phyloP scores from a whole-genome alignment of 64 coral and sea anemone genomes.

The Actinia equina region DNA sequence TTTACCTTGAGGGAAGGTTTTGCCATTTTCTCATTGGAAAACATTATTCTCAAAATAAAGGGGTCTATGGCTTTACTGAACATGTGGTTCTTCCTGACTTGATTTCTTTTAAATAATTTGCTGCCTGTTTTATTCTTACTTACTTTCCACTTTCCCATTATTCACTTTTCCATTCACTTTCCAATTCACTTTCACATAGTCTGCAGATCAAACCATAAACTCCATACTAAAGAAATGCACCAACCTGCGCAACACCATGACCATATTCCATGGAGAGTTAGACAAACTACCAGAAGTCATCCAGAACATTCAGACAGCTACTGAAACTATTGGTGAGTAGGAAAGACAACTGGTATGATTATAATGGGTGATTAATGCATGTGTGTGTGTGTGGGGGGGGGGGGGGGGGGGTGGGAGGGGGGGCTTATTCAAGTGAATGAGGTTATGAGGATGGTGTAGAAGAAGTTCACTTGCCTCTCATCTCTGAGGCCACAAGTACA shows the following conservation, averaged over 20 bases:
- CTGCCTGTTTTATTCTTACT: neutral
- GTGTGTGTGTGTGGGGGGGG: no score
- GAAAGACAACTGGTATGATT: no score
- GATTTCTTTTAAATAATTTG: neutral
- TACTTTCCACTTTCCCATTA: neutral
- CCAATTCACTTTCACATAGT: neutral
- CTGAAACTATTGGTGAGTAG: constrained; percentile 63
- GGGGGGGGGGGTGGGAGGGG: no score
- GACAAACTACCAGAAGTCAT: constrained; percentile 72
- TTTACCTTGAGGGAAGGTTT: no score
- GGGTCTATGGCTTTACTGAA: no score
- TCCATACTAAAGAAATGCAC: constrained; percentile 54
- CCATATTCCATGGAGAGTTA: constrained; percentile 73
- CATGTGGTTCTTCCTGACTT: neutral
- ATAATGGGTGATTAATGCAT: no score
- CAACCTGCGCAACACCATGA: constrained; percentile 65
- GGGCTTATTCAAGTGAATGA: no score
- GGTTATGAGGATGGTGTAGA: no score
- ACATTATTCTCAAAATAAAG: no score
- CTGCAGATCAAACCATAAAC: constrained; percentile 49
- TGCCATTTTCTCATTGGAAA: no score
- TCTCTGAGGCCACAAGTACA: no score
- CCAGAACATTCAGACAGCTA: constrained; percentile 60
- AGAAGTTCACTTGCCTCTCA: no score
- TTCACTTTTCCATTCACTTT: neutral